Percentiles rank a stretch among this genome's conserved stretches.
These are phyloP conservation scores for Heliconius eleuchia DNA, from an alignment of 1,140 invertebrate genomes.

Conservation along the genomic window DNA sequence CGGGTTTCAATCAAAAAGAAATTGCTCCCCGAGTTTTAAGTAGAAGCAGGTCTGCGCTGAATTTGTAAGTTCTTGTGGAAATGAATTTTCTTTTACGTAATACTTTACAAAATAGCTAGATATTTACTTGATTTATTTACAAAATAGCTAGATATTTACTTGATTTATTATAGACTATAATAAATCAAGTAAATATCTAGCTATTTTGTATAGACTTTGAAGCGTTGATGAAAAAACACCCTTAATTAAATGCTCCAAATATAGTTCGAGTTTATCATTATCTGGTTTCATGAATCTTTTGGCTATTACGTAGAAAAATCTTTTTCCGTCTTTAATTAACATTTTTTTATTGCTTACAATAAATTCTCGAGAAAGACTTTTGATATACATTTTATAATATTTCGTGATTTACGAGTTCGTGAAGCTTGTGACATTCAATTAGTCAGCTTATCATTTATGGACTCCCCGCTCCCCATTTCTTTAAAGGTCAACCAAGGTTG, in stretches of 20 bases:
- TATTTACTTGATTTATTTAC: not conserved
- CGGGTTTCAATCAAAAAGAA: conserved; percentile 26
- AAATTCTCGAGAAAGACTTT: not conserved
- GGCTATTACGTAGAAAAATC: too few relatives aligned
- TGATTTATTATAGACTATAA: not conserved
- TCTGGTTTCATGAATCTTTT: too few relatives aligned
- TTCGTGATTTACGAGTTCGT: not conserved
- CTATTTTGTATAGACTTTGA: not conserved
- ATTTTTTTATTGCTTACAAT: too few relatives aligned
- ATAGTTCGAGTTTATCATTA: too few relatives aligned
- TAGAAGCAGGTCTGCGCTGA: not conserved
- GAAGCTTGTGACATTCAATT: conserved; percentile 1
- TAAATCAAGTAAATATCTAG: too few relatives aligned
- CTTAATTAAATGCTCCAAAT: too few relatives aligned
- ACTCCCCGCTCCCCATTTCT: not conserved
- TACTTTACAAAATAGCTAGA: not conserved
- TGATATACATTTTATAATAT: not conserved
- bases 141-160: not conserved
- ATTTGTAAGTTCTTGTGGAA: conserved; percentile 1
- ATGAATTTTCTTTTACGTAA: not conserved
- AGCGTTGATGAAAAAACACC: not conserved
- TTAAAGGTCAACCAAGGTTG: not conserved
- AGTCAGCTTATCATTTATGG: not conserved
- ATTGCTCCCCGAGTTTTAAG: conserved; percentile 24
- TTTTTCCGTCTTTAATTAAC: not conserved